phyloP scores from a whole-genome alignment of 2,797 vertebrate species.

The Babyrousa celebensis region DNA sequence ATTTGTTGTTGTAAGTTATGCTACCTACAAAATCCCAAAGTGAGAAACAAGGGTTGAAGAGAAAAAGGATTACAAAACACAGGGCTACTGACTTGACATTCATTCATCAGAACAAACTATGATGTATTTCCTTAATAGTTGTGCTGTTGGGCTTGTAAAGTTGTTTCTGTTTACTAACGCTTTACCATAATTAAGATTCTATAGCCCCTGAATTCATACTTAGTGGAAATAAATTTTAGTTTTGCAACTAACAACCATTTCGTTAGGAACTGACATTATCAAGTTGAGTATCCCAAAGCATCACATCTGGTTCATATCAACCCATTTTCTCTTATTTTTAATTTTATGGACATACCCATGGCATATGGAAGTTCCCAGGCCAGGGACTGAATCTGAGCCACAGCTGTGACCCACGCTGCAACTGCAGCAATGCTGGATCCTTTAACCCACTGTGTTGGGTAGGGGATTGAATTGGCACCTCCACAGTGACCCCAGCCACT shows the following conservation, averaged over 20 bases:
- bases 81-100: not conserved
- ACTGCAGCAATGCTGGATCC: no score
- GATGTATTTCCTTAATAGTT: not conserved
- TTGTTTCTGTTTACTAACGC: not conserved
- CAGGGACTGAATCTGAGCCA: no score
- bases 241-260: constrained; percentile 85
- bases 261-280: constrained; percentile 82
- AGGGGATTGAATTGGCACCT: no score
- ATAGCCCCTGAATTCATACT: constrained; percentile 41
- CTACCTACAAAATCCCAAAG: constrained; percentile 33
- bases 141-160: not conserved
- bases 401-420: no score
- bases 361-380: no score
- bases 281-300: constrained; percentile 79
- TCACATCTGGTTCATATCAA: constrained; percentile 96
- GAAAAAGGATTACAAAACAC: not conserved
- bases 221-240: constrained; percentile 43
- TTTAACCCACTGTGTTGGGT: no score
- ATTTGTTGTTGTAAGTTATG: not conserved
- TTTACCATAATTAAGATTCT: not conserved
- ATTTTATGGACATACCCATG: no score
- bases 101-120: not conserved
- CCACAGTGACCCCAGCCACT: no score
- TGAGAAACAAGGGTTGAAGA: not conserved
- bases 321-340: constrained; percentile 90